Conservation (phyloP, 1,140 invertebrate species). For the Vanessa tameamea region DNA sequence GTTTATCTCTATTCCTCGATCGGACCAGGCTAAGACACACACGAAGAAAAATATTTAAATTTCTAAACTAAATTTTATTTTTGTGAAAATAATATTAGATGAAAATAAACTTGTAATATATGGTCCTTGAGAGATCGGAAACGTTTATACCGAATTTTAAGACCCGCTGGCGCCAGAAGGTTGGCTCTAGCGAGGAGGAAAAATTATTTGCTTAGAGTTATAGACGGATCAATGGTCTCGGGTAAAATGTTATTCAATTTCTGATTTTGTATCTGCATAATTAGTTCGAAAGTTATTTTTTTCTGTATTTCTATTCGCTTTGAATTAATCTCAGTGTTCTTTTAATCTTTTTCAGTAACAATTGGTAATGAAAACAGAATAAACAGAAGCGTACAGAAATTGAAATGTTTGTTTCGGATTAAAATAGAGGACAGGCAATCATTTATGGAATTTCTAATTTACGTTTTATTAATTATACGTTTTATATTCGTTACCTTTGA, state of each 20-base stretch:
- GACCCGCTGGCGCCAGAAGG: constrained; percentile 3
- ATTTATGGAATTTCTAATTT: no score
- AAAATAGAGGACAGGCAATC: no score
- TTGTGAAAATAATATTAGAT: background rate
- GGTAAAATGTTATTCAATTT: background rate
- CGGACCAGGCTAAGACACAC: background rate
- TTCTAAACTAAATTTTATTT: background rate
- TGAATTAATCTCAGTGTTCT: no score
- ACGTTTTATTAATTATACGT: no score
- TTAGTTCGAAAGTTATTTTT: background rate
- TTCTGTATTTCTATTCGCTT: background rate
- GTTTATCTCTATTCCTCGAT: no score
- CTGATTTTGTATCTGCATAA: background rate
- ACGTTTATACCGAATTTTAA: constrained; percentile 5
- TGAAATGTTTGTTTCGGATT: no score
- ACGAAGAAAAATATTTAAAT: background rate
- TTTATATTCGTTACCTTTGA: no score
- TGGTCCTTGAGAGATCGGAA: background rate
- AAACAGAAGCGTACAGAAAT: no score
- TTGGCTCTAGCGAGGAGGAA: constrained; percentile 7
- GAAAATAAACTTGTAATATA: background rate
- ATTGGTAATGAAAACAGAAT: no score
- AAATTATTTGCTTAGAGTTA: constrained; percentile 14
- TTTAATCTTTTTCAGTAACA: no score
- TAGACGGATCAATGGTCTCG: background rate